These are phyloP conservation scores for Regulus satrapa DNA, from an alignment of 2,113 vertebrate genomes.

Conservation along the genomic window DNA sequence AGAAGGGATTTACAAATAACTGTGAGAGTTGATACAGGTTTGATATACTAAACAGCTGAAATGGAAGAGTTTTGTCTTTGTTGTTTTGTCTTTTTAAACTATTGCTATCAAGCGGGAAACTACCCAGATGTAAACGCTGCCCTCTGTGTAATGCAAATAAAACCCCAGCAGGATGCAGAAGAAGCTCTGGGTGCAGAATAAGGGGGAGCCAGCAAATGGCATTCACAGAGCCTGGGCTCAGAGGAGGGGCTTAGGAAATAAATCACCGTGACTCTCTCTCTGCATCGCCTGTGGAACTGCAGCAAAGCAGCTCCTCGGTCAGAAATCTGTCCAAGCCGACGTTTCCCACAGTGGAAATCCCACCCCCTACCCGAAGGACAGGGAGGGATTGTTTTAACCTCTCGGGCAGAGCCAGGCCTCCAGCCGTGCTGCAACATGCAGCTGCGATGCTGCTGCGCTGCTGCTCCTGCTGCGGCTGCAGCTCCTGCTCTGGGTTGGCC, in stretches of 20 bases:
- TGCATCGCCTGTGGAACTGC: not conserved
- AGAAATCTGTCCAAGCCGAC: not conserved
- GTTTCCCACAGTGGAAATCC: not conserved
- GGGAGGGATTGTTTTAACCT: constrained; percentile 31
- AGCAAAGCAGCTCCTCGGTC: not conserved
- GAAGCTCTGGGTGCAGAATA: not conserved
- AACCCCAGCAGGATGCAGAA: not conserved
- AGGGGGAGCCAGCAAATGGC: not conserved
- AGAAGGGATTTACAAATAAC: not conserved
- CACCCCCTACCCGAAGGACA: not conserved
- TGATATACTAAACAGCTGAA: not conserved
- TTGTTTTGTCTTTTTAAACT: not conserved
- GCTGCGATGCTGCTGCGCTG: not conserved
- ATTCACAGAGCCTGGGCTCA: not conserved
- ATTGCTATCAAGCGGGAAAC: not conserved
- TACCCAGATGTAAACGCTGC: not conserved
- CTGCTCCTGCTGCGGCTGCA: not conserved
- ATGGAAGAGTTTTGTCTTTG: not conserved
- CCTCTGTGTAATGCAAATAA: not conserved
- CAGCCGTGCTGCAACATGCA: not conserved
- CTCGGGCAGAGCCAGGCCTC: not conserved
- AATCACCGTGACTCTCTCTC: not conserved
- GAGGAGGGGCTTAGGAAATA: not conserved
- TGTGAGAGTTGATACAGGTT: not conserved
- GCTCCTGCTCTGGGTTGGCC: not conserved